Evolutionary conservation across 2,888 invertebrate species (phyloP).

Genomic region (Philopedon plagiatum): DNA sequence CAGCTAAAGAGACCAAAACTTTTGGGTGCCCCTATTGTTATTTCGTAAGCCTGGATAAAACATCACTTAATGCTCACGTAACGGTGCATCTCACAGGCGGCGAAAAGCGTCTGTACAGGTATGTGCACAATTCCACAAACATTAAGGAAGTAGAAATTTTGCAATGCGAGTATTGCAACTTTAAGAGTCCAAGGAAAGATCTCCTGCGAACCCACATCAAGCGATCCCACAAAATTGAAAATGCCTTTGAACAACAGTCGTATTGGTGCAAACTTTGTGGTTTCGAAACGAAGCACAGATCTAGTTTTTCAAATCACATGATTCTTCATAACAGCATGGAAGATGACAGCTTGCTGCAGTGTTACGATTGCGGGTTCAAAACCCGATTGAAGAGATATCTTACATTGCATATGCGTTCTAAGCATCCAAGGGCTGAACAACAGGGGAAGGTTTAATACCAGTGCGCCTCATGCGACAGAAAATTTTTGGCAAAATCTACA

Average conservation of each 20-base stretch:
- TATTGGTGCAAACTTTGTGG: conserved; percentile 3
- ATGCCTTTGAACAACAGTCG: background rate
- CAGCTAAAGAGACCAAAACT: conserved; percentile 1
- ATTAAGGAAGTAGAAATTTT: background rate
- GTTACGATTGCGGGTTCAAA: conserved; percentile 5
- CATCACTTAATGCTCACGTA: background rate
- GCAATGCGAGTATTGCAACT: conserved; percentile 6
- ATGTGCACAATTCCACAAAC: background rate
- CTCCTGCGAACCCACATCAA: background rate
- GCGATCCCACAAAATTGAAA: conserved; percentile 6
- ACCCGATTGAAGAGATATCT: background rate
- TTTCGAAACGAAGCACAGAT: background rate
- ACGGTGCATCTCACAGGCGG: background rate
- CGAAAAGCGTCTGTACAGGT: background rate
- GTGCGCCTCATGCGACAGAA: background rate
- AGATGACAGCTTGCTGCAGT: background rate
- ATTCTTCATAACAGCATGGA: background rate
- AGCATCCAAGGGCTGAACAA: background rate
- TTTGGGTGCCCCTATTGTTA: conserved; percentile 3
- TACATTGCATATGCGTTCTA: background rate
- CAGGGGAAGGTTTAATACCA: background rate
- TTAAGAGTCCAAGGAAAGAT: background rate
- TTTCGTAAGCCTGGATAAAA: conserved; percentile 1
- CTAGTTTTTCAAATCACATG: background rate
- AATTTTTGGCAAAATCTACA: background rate